These are phyloP conservation scores for Clarias fuscus DNA, from an alignment of 2,797 vertebrate genomes.

Conservation along the genomic window DNA sequence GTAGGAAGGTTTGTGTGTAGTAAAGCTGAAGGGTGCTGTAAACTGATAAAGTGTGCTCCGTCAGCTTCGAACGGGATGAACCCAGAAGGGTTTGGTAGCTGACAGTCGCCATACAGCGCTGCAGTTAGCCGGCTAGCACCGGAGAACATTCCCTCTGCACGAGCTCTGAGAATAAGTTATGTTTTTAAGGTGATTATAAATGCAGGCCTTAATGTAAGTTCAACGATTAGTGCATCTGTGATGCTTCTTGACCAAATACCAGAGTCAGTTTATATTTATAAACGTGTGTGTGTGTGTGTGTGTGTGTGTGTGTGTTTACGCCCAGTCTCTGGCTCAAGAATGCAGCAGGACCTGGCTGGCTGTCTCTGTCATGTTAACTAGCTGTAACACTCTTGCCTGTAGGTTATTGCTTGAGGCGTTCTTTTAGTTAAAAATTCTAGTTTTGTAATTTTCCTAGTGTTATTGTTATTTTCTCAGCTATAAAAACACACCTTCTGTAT, in stretches of 20 bases:
- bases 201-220: not conserved
- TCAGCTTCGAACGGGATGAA: not conserved
- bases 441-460: not conserved
- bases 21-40: not conserved
- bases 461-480: not conserved
- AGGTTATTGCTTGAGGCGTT: not conserved
- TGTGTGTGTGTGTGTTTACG: not conserved
- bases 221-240: not conserved
- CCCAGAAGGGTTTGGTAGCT: not conserved
- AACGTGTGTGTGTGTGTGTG: too few species aligned
- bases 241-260: not conserved
- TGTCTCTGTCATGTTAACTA: not conserved
- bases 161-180: not conserved
- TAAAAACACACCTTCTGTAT: not conserved
- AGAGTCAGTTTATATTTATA: too few species aligned
- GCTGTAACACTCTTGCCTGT: not conserved
- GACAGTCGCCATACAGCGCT: not conserved
- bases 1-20: not conserved
- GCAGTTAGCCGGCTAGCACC: not conserved
- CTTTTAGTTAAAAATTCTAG: not conserved
- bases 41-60: not conserved
- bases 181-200: not conserved
- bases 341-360: not conserved
- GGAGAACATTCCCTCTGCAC: not conserved
- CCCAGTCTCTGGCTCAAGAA: too few species aligned